Percentiles rank a stretch among this genome's conserved stretches.
phyloP scores from a whole-genome alignment of 2,888 invertebrate genomes.

The Papilio protenor region DNA sequence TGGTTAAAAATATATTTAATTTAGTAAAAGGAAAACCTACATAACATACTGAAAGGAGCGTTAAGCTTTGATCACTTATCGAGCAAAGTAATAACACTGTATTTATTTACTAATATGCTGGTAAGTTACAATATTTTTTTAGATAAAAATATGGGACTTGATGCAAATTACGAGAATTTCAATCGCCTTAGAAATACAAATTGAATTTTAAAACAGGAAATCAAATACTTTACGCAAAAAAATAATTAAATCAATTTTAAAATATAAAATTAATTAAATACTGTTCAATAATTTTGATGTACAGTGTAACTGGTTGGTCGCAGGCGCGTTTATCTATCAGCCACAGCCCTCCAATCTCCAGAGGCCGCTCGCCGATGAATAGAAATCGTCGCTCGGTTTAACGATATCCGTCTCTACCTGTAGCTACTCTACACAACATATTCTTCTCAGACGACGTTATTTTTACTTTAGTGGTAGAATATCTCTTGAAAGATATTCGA shows the following conservation, averaged over 20 bases:
- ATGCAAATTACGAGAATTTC: too few species aligned
- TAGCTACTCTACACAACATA: conserved; percentile 28
- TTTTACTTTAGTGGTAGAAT: conserved; percentile 29
- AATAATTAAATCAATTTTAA: background rate
- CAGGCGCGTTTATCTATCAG: conserved; percentile 57
- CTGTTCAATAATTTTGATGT: conserved; percentile 42
- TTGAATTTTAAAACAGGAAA: background rate
- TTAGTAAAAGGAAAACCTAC: too few species aligned
- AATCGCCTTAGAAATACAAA: background rate
- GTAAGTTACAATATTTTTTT: too few species aligned
- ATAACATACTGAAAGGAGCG: too few species aligned
- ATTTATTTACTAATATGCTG: too few species aligned
- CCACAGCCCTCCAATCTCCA: conserved; percentile 50
- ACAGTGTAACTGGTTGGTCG: conserved; percentile 50
- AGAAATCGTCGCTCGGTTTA: conserved; percentile 46
- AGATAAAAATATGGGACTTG: too few species aligned
- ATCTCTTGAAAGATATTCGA: conserved; percentile 38
- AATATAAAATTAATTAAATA: background rate
- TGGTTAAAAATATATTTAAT: background rate
- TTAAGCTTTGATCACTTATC: too few species aligned
- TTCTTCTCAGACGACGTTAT: conserved; percentile 18
- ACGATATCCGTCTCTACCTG: conserved; percentile 39
- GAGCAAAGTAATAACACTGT: too few species aligned
- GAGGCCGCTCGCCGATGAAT: conserved; percentile 46
- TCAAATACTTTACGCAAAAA: background rate